These are phyloP conservation scores for Xylota sylvarum DNA, from an alignment of 2,888 invertebrate species.

Conservation along the genomic window DNA sequence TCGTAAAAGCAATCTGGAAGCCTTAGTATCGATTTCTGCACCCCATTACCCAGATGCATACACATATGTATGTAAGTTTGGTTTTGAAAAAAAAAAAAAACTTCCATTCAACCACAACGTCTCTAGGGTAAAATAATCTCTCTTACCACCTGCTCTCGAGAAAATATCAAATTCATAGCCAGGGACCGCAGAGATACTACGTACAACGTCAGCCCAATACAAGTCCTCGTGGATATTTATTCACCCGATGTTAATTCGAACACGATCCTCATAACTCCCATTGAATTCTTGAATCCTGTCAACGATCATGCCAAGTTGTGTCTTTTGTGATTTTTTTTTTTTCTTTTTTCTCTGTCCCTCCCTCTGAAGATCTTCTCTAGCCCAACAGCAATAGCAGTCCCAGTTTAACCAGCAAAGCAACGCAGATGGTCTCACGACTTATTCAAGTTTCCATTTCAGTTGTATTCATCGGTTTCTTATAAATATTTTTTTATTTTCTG, in stretches of 20 bases:
- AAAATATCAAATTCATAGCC: conserved; percentile 69
- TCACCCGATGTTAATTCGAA: conserved; percentile 75
- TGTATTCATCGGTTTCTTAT: conserved; percentile 54
- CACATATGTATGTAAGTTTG: background rate
- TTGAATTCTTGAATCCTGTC: conserved; percentile 75
- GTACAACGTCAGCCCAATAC: conserved; percentile 3
- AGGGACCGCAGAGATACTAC: conserved; percentile 46
- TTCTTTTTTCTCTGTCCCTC: background rate
- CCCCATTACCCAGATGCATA: no score
- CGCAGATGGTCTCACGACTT: conserved; percentile 74
- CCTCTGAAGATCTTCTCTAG: conserved; percentile 37
- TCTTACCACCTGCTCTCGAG: conserved; percentile 56
- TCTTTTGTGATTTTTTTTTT: conserved; percentile 19
- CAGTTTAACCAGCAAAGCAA: conserved; percentile 9
- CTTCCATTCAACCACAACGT: conserved; percentile 24
- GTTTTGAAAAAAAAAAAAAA: background rate
- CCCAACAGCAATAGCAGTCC: background rate
- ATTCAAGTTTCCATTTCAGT: conserved; percentile 77
- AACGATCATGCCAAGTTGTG: conserved; percentile 73
- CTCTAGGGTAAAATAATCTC: conserved; percentile 40
- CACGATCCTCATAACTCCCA: conserved; percentile 76
- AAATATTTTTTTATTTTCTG: conserved; percentile 8
- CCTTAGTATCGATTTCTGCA: background rate
- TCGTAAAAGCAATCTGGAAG: background rate
- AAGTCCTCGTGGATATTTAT: conserved; percentile 74